These are phyloP conservation scores for Lepus europaeus DNA, from an alignment of 2,113 vertebrate species.

Conservation along the genomic window DNA sequence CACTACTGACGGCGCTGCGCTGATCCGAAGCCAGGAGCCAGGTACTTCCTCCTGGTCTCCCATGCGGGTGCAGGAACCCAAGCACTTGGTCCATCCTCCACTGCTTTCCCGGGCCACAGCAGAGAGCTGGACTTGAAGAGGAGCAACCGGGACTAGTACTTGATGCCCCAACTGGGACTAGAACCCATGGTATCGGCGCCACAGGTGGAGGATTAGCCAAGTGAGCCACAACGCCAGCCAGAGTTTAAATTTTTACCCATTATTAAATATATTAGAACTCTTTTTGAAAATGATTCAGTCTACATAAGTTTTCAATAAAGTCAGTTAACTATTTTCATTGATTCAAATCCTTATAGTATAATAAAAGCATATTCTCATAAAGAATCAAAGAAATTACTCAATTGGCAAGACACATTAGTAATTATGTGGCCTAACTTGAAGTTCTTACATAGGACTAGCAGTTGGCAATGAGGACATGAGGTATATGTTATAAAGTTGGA, in stretches of 20 bases:
- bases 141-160: no score
- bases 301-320: neutral
- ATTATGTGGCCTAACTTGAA: neutral
- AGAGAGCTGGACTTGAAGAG: no score
- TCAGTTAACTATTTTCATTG: neutral
- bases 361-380: neutral
- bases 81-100: no score
- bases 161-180: no score
- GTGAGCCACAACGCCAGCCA: no score
- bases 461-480: neutral
- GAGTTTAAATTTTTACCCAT: neutral
- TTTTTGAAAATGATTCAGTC: neutral
- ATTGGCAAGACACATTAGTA: neutral
- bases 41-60: no score
- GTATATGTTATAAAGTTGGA: neutral
- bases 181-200: no score
- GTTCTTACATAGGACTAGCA: neutral
- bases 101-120: no score
- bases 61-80: no score
- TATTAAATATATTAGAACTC: neutral
- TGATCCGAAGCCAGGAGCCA: no score
- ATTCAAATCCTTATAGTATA: neutral
- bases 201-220: no score
- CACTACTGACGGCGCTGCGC: no score
- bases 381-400: neutral